Conservation (phyloP, 1,140 invertebrate species). For the Musca domestica region DNA sequence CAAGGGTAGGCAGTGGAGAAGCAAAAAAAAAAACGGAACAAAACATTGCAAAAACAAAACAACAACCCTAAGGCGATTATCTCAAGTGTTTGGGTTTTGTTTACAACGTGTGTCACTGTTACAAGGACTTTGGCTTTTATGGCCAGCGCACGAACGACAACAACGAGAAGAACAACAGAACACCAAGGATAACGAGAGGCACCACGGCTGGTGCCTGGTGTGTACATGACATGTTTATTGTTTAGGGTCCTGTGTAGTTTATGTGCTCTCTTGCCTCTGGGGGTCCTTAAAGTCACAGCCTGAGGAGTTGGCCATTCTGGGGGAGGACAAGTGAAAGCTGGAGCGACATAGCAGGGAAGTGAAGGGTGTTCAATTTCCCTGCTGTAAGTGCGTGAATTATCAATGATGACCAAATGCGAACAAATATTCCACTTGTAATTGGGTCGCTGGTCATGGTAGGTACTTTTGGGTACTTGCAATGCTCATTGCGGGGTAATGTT, state of each 20-base stretch:
- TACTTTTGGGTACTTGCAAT: neutral
- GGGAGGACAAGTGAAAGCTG: too few species aligned
- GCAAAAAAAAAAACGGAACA: neutral
- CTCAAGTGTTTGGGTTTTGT: slow-evolving; percentile 41
- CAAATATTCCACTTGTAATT: neutral
- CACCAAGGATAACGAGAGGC: neutral
- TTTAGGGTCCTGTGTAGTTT: neutral
- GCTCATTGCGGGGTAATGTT: neutral
- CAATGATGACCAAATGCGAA: neutral
- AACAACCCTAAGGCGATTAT: slow-evolving; percentile 53
- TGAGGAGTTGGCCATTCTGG: too few species aligned
- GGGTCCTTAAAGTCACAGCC: neutral
- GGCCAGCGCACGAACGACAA: neutral
- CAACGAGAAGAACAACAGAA: too few species aligned
- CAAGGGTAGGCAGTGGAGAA: too few species aligned
- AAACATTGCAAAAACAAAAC: neutral
- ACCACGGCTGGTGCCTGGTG: neutral
- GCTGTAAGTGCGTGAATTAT: too few species aligned
- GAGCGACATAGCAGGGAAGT: too few species aligned
- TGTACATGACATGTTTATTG: neutral
- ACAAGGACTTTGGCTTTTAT: slow-evolving; percentile 19
- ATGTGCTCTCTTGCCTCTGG: neutral
- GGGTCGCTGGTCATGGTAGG: neutral
- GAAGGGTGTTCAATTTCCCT: too few species aligned
- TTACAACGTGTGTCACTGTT: slow-evolving; percentile 22